Evolutionary conservation across 2,797 vertebrate species (phyloP).

Genomic region (Syndactyla subalaris): DNA sequence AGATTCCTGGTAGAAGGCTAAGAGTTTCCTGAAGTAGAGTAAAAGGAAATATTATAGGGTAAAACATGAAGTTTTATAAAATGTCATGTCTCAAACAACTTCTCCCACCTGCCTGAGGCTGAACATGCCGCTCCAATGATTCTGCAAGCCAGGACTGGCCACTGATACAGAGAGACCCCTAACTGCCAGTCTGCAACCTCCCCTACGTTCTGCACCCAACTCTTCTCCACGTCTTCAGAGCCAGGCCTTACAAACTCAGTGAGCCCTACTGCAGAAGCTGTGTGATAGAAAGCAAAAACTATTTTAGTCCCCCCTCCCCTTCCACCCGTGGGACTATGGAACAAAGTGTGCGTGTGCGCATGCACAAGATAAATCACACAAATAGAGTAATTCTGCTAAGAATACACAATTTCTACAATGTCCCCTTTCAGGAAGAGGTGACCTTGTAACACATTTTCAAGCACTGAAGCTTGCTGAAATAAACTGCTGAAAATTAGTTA

Average conservation of each 20-base stretch:
- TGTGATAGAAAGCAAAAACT: neutral
- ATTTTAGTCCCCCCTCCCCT: neutral
- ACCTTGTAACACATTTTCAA: constrained; percentile 5
- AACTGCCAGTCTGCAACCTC: fast-evolving
- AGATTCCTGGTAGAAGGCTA: neutral
- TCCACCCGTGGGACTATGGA: fast-evolving
- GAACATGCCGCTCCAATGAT: neutral
- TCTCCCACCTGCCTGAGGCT: neutral
- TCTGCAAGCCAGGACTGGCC: neutral
- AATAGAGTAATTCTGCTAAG: neutral
- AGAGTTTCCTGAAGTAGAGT: neutral
- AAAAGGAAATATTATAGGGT: neutral
- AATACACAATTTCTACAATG: neutral
- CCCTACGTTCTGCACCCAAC: neutral
- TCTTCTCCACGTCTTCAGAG: neutral
- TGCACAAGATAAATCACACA: neutral
- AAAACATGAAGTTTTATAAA: neutral
- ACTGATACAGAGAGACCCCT: neutral
- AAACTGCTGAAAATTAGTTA: neutral
- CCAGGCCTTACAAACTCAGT: neutral
- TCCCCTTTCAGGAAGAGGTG: neutral
- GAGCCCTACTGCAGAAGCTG: neutral
- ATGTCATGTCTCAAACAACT: neutral
- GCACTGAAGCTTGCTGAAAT: neutral
- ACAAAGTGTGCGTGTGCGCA: fast-evolving